Evolutionary conservation across 30 jellyfish, hydroid and myxozoan genomes (phyloP).

Genomic region (Hydractinia symbiolongicarpus): DNA sequence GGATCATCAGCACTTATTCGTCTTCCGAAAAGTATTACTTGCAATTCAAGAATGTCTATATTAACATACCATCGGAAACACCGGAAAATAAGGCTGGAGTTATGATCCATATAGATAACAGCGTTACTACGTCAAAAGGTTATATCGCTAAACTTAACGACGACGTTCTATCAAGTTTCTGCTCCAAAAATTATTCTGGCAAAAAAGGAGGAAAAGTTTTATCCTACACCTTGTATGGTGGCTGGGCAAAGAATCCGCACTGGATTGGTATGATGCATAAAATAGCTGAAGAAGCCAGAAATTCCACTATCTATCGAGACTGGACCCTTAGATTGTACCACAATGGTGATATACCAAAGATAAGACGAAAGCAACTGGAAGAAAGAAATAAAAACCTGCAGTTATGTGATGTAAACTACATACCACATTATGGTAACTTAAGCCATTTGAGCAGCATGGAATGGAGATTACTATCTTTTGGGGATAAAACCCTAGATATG

Average conservation of each 20-base stretch:
- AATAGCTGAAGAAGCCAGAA: neutral
- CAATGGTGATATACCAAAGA: neutral
- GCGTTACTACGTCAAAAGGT: too few species aligned
- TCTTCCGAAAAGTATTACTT: too few species aligned
- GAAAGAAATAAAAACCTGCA: neutral
- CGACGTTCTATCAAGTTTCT: too few species aligned
- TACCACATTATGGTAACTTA: neutral
- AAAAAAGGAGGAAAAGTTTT: neutral
- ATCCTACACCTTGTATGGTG: neutral
- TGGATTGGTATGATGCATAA: neutral
- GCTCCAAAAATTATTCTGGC: too few species aligned
- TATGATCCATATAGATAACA: too few species aligned
- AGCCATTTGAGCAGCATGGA: neutral
- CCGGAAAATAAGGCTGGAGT: too few species aligned
- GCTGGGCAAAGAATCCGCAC: neutral
- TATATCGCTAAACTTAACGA: too few species aligned
- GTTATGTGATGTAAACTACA: neutral
- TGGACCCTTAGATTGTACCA: neutral
- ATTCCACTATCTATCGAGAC: neutral
- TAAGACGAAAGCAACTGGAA: neutral
- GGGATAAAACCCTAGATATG: neutral
- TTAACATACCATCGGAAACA: too few species aligned
- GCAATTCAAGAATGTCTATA: too few species aligned
- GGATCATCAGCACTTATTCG: too few species aligned
- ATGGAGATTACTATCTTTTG: neutral